Evolutionary conservation across 1,140 invertebrate species (phyloP).

Genomic region (Pogonomyrmex barbatus): DNA sequence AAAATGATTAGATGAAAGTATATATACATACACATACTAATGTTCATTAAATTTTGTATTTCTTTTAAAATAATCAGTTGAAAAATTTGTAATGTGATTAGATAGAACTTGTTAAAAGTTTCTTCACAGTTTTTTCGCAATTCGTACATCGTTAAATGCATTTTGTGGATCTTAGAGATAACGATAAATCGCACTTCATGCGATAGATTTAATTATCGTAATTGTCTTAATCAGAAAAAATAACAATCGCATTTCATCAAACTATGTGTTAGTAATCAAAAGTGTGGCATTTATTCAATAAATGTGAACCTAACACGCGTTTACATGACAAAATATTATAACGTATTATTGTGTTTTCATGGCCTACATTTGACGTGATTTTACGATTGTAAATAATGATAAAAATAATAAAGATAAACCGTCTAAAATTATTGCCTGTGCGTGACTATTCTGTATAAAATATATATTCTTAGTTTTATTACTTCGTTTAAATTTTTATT

Average conservation of each 20-base stretch:
- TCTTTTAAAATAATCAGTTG: background rate
- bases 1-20: too few relatives aligned
- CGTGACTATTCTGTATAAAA: background rate
- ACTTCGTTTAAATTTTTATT: background rate
- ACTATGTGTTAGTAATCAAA: background rate
- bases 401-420: conserved; percentile 28
- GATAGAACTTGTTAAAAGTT: conserved; percentile 4
- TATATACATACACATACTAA: background rate
- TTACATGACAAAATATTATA: conserved; percentile 18
- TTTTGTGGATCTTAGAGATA: background rate
- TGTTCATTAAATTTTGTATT: background rate
- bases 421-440: conserved; percentile 1
- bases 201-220: conserved; percentile 37
- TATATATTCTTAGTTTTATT: conserved; percentile 7
- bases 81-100: background rate
- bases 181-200: background rate
- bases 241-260: conserved; percentile 21
- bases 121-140: background rate
- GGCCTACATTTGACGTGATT: background rate
- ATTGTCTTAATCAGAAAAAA: conserved; percentile 3
- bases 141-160: background rate
- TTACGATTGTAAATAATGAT: background rate
- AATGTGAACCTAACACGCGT: background rate
- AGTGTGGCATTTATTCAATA: background rate
- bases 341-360: conserved; percentile 7